phyloP scores from a whole-genome alignment of 2,888 invertebrate species.

The Ommatoiulus sabulosus region DNA sequence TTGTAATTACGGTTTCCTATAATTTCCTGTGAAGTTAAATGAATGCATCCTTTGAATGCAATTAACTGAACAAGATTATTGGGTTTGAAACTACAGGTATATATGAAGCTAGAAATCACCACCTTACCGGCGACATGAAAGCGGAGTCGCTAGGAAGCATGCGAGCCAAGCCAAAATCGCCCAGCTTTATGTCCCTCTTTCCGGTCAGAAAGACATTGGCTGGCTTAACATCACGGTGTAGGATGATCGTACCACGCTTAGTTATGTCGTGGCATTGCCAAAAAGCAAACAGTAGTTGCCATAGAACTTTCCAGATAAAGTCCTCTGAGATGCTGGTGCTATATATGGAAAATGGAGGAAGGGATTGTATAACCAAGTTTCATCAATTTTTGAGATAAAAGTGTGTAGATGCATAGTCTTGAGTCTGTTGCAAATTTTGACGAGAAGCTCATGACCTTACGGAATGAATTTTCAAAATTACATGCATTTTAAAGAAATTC shows the following conservation, averaged over 20 bases:
- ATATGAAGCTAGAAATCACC: background rate
- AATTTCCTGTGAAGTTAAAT: constrained; percentile 67
- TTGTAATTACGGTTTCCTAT: constrained; percentile 66
- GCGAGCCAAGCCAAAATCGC: constrained; percentile 71
- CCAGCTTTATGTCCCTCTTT: constrained; percentile 70
- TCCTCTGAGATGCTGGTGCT: constrained; percentile 68
- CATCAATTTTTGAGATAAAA: too few species aligned
- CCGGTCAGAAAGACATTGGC: constrained; percentile 72
- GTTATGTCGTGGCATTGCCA: constrained; percentile 71
- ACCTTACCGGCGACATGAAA: constrained; percentile 61
- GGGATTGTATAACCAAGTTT: too few species aligned
- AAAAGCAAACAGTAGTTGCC: constrained; percentile 72
- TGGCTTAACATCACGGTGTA: constrained; percentile 72
- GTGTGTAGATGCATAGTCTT: too few species aligned
- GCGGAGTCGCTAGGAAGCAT: constrained; percentile 67
- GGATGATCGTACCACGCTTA: constrained; percentile 69
- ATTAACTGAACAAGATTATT: too few species aligned
- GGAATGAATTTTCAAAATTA: too few species aligned
- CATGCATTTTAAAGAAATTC: too few species aligned
- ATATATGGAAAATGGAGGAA: too few species aligned
- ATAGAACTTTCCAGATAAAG: constrained; percentile 75
- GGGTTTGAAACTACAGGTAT: too few species aligned
- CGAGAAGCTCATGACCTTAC: too few species aligned
- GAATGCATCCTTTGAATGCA: too few species aligned
- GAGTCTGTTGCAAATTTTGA: too few species aligned